A percentile compares a stretch with the other conserved stretches of the same genome.
These are phyloP conservation scores for Squalus acanthias DNA, from an alignment of 2,797 vertebrate genomes.

Conservation along the genomic window DNA sequence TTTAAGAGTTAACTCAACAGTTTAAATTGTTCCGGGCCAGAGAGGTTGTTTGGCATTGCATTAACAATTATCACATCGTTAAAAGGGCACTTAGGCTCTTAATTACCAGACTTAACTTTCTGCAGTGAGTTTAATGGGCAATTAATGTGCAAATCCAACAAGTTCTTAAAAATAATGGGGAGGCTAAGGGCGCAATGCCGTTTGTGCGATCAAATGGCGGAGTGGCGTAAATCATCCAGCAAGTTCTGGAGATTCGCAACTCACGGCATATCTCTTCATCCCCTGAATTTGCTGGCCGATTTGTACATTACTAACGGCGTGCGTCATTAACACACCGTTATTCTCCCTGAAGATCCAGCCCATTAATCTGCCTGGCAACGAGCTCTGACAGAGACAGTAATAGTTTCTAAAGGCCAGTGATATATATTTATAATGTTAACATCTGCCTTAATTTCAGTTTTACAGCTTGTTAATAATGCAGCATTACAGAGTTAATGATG, in stretches of 20 bases:
- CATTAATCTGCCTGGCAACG: no score
- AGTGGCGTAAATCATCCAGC: background rate
- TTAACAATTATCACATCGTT: background rate
- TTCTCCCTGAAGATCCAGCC: background rate
- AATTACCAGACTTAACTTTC: background rate
- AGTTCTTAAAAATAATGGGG: background rate
- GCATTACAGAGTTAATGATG: background rate
- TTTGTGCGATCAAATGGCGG: background rate
- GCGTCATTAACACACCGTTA: background rate
- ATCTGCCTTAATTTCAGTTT: background rate
- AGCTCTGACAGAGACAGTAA: background rate
- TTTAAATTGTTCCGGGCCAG: background rate
- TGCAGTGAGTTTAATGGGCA: background rate
- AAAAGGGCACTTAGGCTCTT: background rate
- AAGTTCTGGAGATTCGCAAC: background rate
- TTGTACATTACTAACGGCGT: background rate
- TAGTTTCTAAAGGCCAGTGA: background rate
- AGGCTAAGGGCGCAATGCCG: background rate
- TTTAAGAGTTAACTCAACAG: background rate
- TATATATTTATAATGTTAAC: background rate
- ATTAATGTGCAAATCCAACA: background rate
- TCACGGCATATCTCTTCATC: background rate
- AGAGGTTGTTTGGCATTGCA: background rate
- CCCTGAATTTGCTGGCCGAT: background rate
- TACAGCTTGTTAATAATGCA: background rate